Evolutionary conservation across 2,113 vertebrate genomes (phyloP).

Genomic region (Aramus guarauna): DNA sequence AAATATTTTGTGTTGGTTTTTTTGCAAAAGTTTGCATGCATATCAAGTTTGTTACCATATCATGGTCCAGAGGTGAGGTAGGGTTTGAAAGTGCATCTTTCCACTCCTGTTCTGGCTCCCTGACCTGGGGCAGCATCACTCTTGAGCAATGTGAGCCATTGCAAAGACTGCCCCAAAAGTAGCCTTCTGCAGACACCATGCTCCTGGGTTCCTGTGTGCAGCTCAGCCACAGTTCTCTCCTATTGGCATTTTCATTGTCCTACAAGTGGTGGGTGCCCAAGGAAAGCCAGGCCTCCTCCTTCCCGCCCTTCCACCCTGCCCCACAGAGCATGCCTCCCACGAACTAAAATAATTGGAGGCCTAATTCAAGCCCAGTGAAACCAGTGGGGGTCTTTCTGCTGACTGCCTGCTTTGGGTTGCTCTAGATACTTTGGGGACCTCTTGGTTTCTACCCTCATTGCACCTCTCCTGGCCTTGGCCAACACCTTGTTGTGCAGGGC

Average conservation of each 20-base stretch:
- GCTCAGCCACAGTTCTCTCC: accelerated
- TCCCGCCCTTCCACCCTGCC: neutral
- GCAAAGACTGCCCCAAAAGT: neutral
- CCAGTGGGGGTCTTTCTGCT: neutral
- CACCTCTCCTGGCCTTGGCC: neutral
- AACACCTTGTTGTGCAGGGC: neutral
- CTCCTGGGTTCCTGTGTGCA: neutral
- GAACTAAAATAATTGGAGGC: neutral
- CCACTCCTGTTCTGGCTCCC: neutral
- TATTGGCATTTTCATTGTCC: accelerated
- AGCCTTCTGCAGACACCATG: neutral
- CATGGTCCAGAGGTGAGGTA: neutral
- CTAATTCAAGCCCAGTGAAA: neutral
- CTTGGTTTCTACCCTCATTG: neutral
- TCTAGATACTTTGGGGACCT: neutral
- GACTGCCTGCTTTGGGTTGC: neutral
- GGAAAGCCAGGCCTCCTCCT: neutral
- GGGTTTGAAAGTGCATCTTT: neutral
- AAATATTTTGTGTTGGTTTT: neutral
- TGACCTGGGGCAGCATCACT: neutral
- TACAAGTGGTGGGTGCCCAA: neutral
- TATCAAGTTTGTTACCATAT: neutral
- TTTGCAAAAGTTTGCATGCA: neutral
- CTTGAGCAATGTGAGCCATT: neutral
- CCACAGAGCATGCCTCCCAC: neutral